A percentile compares a stretch with the other conserved stretches of the same genome.
Evolutionary conservation across 2,888 invertebrate genomes (phyloP).

Genomic region (Augochlorella aurata): DNA sequence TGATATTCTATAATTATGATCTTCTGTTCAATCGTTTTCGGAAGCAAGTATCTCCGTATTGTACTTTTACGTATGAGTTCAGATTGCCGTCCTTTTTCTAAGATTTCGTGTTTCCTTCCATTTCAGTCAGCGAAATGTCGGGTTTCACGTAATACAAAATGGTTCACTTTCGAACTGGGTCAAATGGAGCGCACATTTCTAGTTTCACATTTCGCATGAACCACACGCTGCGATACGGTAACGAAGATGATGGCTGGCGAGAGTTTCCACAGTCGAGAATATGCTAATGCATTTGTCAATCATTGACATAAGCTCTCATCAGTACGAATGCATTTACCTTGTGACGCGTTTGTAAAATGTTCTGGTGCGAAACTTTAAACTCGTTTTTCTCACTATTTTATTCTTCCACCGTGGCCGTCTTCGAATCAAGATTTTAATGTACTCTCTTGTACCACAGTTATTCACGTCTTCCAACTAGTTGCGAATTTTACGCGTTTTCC

Average conservation of each 20-base stretch:
- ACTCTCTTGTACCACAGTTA: background rate
- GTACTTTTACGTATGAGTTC: no score
- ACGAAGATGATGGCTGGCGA: background rate
- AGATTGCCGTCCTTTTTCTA: background rate
- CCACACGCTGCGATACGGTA: background rate
- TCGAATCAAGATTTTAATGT: no score
- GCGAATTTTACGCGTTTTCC: background rate
- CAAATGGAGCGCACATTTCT: background rate
- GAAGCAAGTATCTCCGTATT: no score
- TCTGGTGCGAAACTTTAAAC: background rate
- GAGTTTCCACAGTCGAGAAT: conserved; percentile 4
- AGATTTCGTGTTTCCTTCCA: background rate
- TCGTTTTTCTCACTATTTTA: background rate
- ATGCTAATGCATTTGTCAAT: conserved; percentile 13
- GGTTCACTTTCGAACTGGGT: background rate
- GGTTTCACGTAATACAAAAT: background rate
- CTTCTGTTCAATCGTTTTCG: no score
- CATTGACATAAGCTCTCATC: background rate
- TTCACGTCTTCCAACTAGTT: background rate
- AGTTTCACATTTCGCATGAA: background rate
- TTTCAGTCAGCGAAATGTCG: background rate
- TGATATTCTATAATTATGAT: no score
- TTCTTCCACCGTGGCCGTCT: background rate
- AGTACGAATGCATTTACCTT: background rate
- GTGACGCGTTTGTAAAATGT: background rate